Evolutionary conservation across 2,113 vertebrate genomes (phyloP).

Genomic region (Penelope pileata): DNA sequence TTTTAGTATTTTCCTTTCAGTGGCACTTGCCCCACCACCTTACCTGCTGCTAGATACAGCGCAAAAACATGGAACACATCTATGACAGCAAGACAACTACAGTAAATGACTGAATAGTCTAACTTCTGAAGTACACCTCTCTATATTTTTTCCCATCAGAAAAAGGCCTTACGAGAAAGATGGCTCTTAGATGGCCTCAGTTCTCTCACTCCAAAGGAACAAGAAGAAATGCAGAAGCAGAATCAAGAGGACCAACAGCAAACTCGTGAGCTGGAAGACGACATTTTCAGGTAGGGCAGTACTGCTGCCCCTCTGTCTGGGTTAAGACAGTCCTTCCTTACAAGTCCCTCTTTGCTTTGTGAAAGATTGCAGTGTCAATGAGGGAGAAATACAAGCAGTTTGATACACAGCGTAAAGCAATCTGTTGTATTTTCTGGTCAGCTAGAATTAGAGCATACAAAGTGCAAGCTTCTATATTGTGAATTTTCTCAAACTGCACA

Average conservation of each 20-base stretch:
- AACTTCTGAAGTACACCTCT: neutral
- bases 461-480: neutral
- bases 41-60: neutral
- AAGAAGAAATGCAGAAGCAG: conserved; percentile 88
- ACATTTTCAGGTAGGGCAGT: conserved; percentile 85
- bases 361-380: neutral
- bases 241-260: conserved; percentile 84
- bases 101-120: neutral
- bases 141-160: conserved; percentile 75
- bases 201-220: conserved; percentile 84
- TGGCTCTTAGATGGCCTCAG: conserved; percentile 95
- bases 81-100: neutral
- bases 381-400: neutral
- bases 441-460: neutral
- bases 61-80: neutral
- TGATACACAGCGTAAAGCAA: neutral
- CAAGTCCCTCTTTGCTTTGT: neutral
- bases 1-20: neutral
- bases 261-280: conserved; percentile 83
- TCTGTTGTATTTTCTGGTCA: neutral
- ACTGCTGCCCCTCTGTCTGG: neutral
- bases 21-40: neutral
- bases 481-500: neutral
- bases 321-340: neutral
- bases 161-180: conserved; percentile 92